Evolutionary conservation across 2,113 vertebrate species (phyloP).

Genomic region (Ceuthmochares aereus): DNA sequence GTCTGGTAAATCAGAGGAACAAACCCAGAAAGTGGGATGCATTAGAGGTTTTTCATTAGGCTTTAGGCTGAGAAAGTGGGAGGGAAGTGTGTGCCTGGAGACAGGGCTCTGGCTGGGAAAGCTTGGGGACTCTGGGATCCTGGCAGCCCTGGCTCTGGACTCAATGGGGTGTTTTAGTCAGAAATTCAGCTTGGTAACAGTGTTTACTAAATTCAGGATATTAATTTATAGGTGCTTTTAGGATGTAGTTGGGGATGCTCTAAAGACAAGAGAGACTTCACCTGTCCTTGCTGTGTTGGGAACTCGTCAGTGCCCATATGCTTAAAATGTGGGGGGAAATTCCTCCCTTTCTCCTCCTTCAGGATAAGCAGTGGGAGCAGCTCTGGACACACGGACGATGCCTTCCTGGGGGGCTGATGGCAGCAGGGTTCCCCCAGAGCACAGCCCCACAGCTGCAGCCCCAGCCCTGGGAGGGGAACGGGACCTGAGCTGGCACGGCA

Average conservation of each 20-base stretch:
- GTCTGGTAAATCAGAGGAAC: neutral
- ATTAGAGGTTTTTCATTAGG: neutral
- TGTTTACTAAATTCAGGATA: neutral
- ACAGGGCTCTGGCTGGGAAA: neutral
- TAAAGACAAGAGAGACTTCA: neutral
- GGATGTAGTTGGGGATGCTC: neutral
- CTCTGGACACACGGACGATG: neutral
- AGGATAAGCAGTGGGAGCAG: neutral
- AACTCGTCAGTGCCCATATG: accelerated
- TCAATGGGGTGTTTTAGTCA: neutral
- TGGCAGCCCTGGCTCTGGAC: neutral
- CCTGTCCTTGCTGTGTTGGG: neutral
- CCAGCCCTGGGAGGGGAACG: neutral
- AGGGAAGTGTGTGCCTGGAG: accelerated
- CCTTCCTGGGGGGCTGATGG: neutral
- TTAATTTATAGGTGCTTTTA: neutral
- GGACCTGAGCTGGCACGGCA: neutral
- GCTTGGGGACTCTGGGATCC: accelerated
- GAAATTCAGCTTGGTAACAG: accelerated
- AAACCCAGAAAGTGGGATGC: neutral
- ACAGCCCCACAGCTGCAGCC: neutral
- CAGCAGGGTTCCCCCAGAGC: neutral
- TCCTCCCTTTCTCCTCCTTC: neutral
- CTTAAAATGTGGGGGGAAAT: neutral
- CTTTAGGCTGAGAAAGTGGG: neutral